Evolutionary conservation across 2,113 vertebrate genomes (phyloP), one percentile per base, ranked within the genome.

Genomic region (Entelurus aequoreus): DNA sequence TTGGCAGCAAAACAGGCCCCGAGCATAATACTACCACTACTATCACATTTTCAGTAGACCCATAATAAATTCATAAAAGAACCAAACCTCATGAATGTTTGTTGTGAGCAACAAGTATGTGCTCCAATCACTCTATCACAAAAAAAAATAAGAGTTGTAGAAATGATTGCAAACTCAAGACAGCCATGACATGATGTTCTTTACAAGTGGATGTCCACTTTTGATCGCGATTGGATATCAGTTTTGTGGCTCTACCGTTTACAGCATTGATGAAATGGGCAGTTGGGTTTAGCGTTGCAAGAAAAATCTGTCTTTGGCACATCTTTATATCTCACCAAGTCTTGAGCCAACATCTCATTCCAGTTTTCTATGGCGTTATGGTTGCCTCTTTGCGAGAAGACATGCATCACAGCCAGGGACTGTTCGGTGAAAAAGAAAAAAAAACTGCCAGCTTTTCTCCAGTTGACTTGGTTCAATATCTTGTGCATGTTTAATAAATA

Each of bases 401-500:
- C 62, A 71, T 48, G 54, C 12, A 16, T 71, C 46, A 61, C 52
- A 69, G 61, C 48, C 61, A 65, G 55, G 3, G 40, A 66, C 48
- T 69, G 51, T 52, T 62, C 5, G 38, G 65, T 28, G 72, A 54
- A 74, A 69, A 59, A 53, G 48, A 73, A 50, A 65, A 38, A 65
- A 35, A 63, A 19, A 19, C 19, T 60, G 46, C 65, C 60, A 69
- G 65, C 56, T 48, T 60, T 60, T 62, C 61, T 75, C 28, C 19
- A 64, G 47, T 37, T 62, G 61, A 44, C 21, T 67, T 65, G 40
- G 46, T 46, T 1, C 15, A 65, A 68, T 58, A 65, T 63, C 55
- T 74, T 78, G 62, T 56, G 52, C 60, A 66, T 57, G 68, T 69
- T 66, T 64, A 71, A 51, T 65, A 68, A 70, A 79, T 65, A 54